These are phyloP conservation scores for Phocoena phocoena DNA, from an alignment of 2,113 vertebrate species.

Conservation along the genomic window DNA sequence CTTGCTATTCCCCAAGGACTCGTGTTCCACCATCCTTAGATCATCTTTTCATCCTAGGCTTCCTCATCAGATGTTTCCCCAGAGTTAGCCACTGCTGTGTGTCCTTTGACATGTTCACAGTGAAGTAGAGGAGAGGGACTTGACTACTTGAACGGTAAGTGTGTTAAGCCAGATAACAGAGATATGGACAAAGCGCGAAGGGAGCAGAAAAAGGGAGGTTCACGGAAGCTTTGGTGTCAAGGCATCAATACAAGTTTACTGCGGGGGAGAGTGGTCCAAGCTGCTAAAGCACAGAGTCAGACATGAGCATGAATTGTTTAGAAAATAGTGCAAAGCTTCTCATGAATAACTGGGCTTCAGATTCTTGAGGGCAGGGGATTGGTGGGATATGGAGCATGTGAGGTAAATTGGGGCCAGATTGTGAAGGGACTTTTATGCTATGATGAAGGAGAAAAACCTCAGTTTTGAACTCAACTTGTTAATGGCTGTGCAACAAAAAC, in stretches of 20 bases:
- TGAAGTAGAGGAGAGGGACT: not conserved
- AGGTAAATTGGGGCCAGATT: not conserved
- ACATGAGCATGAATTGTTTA: accelerated
- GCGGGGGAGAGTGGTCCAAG: not conserved
- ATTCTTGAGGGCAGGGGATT: not conserved
- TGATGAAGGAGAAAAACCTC: not conserved
- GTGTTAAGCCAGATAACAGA: not conserved
- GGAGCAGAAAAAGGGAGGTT: not conserved
- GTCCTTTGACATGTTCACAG: not conserved
- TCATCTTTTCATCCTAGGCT: not conserved
- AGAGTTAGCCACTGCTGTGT: not conserved
- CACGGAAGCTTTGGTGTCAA: not conserved
- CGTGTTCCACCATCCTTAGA: not conserved
- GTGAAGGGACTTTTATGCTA: not conserved
- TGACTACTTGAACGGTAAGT: not conserved
- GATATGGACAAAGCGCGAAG: not conserved
- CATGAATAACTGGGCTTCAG: not conserved
- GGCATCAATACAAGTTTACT: not conserved
- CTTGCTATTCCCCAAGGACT: not conserved
- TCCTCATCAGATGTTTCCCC: not conserved
- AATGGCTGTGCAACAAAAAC: not conserved
- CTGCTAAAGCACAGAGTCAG: not conserved
- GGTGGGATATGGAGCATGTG: not conserved
- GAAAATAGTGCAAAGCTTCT: not conserved
- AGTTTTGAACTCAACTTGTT: conserved; percentile 16